Percentiles rank a stretch among this genome's conserved stretches.
Conservation (phyloP, 2,113 vertebrate species). For the Brienomyrus longianalis region DNA sequence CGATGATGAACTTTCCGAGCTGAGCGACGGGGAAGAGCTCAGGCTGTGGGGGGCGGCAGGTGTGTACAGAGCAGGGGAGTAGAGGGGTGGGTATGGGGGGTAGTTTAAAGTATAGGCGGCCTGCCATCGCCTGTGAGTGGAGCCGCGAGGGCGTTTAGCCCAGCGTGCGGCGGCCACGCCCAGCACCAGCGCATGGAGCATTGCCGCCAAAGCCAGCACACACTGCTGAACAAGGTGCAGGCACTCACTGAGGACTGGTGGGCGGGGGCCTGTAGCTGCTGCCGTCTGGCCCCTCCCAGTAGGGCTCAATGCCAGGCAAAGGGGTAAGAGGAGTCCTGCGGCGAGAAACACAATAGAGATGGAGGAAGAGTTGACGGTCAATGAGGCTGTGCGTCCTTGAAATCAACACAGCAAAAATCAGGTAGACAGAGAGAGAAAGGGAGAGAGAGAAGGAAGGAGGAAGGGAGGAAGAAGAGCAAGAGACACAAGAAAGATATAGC, state of each 20-base stretch:
- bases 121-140: conserved; percentile 19
- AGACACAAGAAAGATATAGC: conserved; percentile 26
- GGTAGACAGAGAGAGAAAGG: conserved; percentile 10
- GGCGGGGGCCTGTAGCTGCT: conserved; percentile 55
- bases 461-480: conserved; percentile 12
- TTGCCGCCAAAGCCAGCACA: conserved; percentile 42
- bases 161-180: conserved; percentile 32
- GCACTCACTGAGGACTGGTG: conserved; percentile 63
- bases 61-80: neutral
- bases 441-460: conserved; percentile 18
- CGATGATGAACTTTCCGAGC: neutral
- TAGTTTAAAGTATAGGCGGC: conserved; percentile 3
- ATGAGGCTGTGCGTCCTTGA: neutral
- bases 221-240: conserved; percentile 43
- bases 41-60: neutral
- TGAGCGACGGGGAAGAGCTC: neutral
- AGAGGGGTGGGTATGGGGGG: neutral
- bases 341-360: conserved; percentile 68
- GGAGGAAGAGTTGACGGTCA: conserved; percentile 32
- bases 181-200: conserved; percentile 35
- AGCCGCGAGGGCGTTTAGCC: conserved; percentile 26
- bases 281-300: conserved; percentile 57
- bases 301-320: conserved; percentile 59
- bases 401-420: conserved; percentile 11
- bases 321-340: conserved; percentile 63